A percentile compares a stretch with the other conserved stretches of the same genome.
These are phyloP conservation scores for Drosophila eohydei DNA, from an alignment of 2,888 invertebrate species.

Conservation along the genomic window DNA sequence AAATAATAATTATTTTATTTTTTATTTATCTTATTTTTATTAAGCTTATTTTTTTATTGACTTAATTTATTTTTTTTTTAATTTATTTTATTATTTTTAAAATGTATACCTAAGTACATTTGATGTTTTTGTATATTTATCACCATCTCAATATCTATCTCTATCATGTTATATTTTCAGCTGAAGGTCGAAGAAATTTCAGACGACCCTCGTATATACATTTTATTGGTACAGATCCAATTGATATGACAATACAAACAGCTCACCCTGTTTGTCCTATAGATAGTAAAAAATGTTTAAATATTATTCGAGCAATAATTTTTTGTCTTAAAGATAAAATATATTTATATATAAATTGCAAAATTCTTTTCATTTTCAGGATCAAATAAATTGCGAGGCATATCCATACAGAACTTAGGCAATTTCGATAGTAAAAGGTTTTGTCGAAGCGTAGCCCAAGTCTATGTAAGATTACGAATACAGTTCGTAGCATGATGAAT, in stretches of 20 bases:
- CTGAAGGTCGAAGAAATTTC: not conserved
- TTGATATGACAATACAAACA: constrained; percentile 4
- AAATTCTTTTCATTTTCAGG: not conserved
- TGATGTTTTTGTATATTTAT: no score
- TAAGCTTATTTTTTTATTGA: no score
- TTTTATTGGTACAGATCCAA: constrained; percentile 1
- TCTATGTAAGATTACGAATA: constrained; percentile 16
- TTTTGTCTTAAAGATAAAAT: no score
- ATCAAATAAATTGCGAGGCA: not conserved
- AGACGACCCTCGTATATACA: constrained; percentile 1
- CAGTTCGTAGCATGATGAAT: constrained; percentile 32
- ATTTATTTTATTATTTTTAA: no score
- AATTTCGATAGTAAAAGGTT: constrained; percentile 8
- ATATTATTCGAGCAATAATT: not conserved
- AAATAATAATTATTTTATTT: no score
- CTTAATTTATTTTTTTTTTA: no score
- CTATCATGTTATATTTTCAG: not conserved
- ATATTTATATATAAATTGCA: no score
- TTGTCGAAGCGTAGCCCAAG: not conserved
- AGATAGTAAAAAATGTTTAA: not conserved
- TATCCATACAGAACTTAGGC: not conserved
- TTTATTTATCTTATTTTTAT: no score
- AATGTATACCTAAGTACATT: no score
- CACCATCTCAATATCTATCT: not conserved
- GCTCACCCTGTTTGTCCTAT: not conserved